Percentiles rank a stretch among this genome's conserved stretches.
phyloP scores from a whole-genome alignment of 2,797 vertebrate genomes.

The Darevskia mixta region DNA sequence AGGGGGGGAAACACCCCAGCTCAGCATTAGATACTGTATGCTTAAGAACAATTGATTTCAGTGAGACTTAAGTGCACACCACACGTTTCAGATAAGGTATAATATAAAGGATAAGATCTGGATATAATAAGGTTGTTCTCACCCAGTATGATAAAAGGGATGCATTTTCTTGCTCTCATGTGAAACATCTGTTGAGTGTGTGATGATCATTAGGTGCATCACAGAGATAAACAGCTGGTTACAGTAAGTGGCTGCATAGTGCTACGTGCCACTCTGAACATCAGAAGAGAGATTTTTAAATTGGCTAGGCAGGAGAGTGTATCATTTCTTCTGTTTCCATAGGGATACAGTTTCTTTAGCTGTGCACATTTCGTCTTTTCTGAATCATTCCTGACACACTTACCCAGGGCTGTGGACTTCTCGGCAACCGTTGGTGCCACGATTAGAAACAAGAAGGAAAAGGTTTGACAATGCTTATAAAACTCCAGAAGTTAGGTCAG shows the following conservation, averaged over 20 bases:
- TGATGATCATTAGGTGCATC: not conserved
- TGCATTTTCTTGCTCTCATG: conserved; percentile 20
- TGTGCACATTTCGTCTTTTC: conserved; percentile 42
- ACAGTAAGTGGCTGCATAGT: not conserved
- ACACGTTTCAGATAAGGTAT: conserved; percentile 34
- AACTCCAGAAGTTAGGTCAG: not conserved
- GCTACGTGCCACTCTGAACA: not conserved
- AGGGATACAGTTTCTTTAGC: conserved; percentile 43
- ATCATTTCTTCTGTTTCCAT: conserved; percentile 40
- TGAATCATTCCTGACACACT: conserved; percentile 64
- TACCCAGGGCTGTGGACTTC: conserved; percentile 57
- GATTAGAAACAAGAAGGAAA: conserved; percentile 62
- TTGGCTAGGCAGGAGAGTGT: not conserved
- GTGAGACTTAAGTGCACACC: not conserved
- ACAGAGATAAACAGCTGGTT: not conserved
- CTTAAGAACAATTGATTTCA: not conserved
- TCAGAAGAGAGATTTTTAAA: not conserved
- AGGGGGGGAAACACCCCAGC: not conserved
- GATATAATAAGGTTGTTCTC: conserved; percentile 7
- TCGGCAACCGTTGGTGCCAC: conserved; percentile 30
- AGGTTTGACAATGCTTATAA: conserved; percentile 53
- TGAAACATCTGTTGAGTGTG: not conserved
- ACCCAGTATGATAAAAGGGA: not conserved
- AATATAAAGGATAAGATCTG: conserved; percentile 12
- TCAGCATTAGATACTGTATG: not conserved